These are phyloP conservation scores for Ceyx melanurus DNA, from an alignment of 2,113 vertebrate genomes.

Conservation along the genomic window DNA sequence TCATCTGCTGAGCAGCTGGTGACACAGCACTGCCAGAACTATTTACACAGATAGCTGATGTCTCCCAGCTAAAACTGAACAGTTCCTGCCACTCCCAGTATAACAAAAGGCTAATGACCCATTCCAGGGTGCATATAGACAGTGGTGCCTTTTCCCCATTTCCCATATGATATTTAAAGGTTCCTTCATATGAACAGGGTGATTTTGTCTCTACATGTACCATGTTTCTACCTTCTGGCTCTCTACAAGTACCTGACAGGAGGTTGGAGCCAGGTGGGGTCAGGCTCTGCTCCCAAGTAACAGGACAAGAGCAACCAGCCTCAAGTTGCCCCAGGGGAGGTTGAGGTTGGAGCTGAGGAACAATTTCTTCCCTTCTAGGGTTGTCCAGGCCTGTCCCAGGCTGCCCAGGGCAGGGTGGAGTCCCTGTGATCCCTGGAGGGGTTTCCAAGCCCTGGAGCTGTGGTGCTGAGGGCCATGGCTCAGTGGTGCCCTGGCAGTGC, in stretches of 20 bases:
- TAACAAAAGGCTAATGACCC: background rate
- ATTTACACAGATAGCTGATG: background rate
- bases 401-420: background rate
- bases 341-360: background rate
- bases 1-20: conserved; percentile 1
- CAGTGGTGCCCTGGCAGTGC: background rate
- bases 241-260: background rate
- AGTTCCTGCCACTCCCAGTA: background rate
- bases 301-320: background rate
- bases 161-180: background rate
- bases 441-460: background rate
- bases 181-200: background rate
- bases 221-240: background rate
- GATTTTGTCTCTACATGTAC: background rate
- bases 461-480: background rate
- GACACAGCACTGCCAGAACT: background rate
- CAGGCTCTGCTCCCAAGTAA: background rate
- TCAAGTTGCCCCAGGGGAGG: background rate
- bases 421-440: background rate
- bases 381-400: background rate
- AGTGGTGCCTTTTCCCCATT: background rate
- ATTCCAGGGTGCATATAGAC: background rate
- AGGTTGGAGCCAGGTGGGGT: background rate
- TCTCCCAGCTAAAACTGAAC: background rate
- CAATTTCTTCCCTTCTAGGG: background rate